Conservation (phyloP, 2,797 vertebrate species). For the Mycteria americana region DNA sequence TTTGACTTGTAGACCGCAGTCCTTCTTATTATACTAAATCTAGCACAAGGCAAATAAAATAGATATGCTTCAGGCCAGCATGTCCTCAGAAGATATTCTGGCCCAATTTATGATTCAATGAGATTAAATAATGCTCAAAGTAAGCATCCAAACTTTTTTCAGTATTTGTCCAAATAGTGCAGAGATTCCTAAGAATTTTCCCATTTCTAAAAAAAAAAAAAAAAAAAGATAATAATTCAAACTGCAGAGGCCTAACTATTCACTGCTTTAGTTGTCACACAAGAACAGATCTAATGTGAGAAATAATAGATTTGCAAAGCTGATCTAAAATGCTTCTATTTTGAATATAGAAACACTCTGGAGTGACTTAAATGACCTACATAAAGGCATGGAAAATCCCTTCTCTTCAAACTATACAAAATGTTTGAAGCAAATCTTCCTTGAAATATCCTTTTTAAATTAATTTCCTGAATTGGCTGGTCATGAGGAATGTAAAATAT, state of each 20-base stretch:
- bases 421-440: neutral
- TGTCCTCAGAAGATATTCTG: neutral
- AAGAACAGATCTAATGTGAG: neutral
- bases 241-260: neutral
- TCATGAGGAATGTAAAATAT: constrained; percentile 7
- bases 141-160: neutral
- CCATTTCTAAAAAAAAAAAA: neutral
- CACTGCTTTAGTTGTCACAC: neutral
- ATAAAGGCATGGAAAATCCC: neutral
- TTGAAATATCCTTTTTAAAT: constrained; percentile 26
- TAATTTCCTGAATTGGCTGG: constrained; percentile 18
- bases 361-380: neutral
- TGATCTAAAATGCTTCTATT: neutral
- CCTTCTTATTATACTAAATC: neutral
- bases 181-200: neutral
- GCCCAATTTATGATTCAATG: neutral
- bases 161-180: neutral
- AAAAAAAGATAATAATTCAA: neutral
- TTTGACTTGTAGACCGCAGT: neutral
- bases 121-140: neutral
- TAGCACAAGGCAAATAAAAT: neutral
- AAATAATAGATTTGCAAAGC: neutral
- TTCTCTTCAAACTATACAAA: neutral
- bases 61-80: neutral
- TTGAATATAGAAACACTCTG: neutral